These are phyloP conservation scores for Salmo trutta DNA, from an alignment of 2,797 vertebrate species.

Conservation along the genomic window DNA sequence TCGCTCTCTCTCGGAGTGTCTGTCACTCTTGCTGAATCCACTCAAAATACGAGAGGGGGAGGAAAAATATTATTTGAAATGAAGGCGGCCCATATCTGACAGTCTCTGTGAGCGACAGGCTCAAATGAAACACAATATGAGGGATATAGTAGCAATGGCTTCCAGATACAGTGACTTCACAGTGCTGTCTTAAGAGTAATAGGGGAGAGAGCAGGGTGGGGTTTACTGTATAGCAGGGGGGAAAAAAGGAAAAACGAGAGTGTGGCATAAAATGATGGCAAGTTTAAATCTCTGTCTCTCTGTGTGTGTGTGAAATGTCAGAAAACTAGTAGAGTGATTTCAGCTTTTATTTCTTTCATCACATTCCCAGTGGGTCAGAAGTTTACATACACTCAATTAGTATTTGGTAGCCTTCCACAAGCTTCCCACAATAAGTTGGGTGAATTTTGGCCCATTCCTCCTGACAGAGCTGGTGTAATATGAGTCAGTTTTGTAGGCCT, in stretches of 20 bases:
- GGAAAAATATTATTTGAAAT: conserved; percentile 60
- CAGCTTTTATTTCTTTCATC: no score
- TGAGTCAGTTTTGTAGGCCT: no score
- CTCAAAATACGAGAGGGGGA: conserved; percentile 53
- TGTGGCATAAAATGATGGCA: not conserved
- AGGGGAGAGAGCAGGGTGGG: conserved; percentile 13
- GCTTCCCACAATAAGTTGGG: no score
- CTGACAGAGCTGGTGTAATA: no score
- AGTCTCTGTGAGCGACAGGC: conserved; percentile 71
- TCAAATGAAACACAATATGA: conserved; percentile 74
- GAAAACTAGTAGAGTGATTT: no score
- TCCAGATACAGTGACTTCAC: conserved; percentile 61
- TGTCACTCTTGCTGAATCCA: conserved; percentile 64
- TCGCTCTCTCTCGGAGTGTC: conserved; percentile 47
- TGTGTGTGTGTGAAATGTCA: no score
- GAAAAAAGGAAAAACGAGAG: not conserved
- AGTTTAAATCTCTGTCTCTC: not conserved
- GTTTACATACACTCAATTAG: no score
- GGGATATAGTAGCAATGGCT: conserved; percentile 61
- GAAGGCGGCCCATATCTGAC: conserved; percentile 66
- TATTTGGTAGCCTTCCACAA: no score
- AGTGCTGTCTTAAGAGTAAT: conserved; percentile 30
- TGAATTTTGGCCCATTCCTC: no score
- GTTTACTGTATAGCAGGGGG: conserved; percentile 2
- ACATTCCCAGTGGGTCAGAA: no score